Conservation (phyloP, 1,140 invertebrate species). For the Drosophila lini region DNA sequence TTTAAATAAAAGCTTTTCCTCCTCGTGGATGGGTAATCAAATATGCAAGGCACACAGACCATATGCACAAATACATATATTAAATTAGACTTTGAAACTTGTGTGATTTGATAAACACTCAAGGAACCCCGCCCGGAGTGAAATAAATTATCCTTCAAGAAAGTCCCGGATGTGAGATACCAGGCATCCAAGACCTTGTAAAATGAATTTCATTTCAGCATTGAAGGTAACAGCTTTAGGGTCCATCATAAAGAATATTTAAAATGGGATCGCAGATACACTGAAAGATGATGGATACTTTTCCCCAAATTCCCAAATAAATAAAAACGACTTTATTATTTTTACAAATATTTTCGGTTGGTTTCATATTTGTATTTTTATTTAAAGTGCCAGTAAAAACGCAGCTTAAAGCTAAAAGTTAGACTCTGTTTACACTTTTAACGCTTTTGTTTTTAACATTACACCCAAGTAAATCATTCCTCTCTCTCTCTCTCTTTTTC, state of each 20-base stretch:
- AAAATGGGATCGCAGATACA: neutral
- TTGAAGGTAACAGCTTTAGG: no score
- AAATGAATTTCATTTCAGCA: neutral
- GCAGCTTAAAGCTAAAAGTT: constrained; percentile 84
- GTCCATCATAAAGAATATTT: neutral
- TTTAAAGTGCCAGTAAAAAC: constrained; percentile 84
- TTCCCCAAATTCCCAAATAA: neutral
- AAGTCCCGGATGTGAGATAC: no score
- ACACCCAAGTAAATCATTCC: constrained; percentile 70
- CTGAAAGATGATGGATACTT: neutral
- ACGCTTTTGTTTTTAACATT: constrained; percentile 81
- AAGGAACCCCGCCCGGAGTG: neutral
- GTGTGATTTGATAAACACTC: constrained; percentile 1
- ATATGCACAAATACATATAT: neutral
- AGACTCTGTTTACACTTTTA: constrained; percentile 83
- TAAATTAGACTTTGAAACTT: neutral
- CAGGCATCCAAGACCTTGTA: no score
- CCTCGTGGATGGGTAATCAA: neutral
- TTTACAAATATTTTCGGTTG: constrained; percentile 76
- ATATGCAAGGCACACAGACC: constrained; percentile 3
- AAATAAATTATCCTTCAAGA: constrained; percentile 5
- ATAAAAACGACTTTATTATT: constrained; percentile 2
- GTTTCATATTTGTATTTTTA: constrained; percentile 61
- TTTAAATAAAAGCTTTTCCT: constrained; percentile 9
- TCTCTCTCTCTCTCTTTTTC: constrained; percentile 12